A percentile compares a stretch with the other conserved stretches of the same genome.
These are phyloP conservation scores for Premnoplex brunnescens DNA, from an alignment of 2,797 vertebrate species.

Conservation along the genomic window DNA sequence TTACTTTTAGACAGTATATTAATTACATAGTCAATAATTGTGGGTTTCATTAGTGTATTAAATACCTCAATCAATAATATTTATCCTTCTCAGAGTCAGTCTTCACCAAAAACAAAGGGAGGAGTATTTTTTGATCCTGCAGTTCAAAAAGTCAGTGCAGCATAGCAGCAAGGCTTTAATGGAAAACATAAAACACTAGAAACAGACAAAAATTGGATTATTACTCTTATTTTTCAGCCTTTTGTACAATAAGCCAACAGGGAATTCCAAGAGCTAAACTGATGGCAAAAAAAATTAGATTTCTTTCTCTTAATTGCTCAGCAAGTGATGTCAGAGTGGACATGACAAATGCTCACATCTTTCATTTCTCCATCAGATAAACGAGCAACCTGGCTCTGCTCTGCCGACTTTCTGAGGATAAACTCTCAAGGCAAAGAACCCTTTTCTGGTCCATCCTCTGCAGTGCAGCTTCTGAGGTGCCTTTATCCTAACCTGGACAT, in stretches of 20 bases:
- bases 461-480: background rate
- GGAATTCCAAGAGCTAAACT: constrained; percentile 73
- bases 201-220: constrained; percentile 77
- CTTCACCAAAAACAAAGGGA: constrained; percentile 35
- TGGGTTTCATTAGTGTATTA: constrained; percentile 83
- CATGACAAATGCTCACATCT: constrained; percentile 50
- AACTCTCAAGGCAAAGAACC: constrained; percentile 33
- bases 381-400: constrained; percentile 32
- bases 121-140: constrained; percentile 65
- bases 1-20: constrained; percentile 82
- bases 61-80: constrained; percentile 81
- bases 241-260: constrained; percentile 72
- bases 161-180: constrained; percentile 66
- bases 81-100: constrained; percentile 75
- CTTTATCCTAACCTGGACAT: background rate
- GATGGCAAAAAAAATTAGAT: constrained; percentile 75
- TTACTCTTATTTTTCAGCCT: constrained; percentile 64
- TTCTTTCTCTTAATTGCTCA: constrained; percentile 73
- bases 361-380: constrained; percentile 33
- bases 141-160: constrained; percentile 70
- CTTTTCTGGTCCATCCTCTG: constrained; percentile 26
- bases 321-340: constrained; percentile 54
- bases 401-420: constrained; percentile 14
- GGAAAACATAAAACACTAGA: constrained; percentile 77
- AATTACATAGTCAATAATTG: constrained; percentile 80